phyloP scores from a whole-genome alignment of 2,888 invertebrate species.

The Cerceris rybyensis region DNA sequence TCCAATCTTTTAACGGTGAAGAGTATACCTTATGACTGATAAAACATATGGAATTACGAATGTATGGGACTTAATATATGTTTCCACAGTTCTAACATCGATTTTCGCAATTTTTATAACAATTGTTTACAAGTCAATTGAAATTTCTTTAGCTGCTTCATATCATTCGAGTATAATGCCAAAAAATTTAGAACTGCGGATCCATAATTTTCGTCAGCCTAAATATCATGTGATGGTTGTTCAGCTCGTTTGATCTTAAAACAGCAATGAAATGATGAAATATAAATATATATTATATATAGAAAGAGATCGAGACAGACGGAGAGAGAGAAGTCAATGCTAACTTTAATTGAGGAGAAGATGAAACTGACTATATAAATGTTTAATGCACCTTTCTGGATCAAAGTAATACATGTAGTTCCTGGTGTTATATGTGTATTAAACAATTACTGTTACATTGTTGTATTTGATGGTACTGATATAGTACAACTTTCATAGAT shows the following conservation, averaged over 20 bases:
- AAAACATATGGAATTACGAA: constrained; percentile 10
- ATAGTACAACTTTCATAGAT: constrained; percentile 38
- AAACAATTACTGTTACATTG: constrained; percentile 24
- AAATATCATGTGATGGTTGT: constrained; percentile 28
- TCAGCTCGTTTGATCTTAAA: constrained; percentile 26
- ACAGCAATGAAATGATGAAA: constrained; percentile 19
- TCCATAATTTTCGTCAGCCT: constrained; percentile 9
- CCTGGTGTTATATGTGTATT: constrained; percentile 30
- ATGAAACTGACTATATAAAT: constrained; percentile 4
- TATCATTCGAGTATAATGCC: background rate
- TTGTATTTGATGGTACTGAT: constrained; percentile 29
- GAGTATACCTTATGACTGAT: constrained; percentile 34
- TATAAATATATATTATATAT: background rate
- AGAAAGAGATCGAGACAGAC: too few relatives aligned
- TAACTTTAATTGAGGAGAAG: constrained; percentile 2
- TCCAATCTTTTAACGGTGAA: constrained; percentile 17
- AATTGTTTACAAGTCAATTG: background rate
- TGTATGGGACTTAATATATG: constrained; percentile 13
- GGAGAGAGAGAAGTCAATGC: background rate
- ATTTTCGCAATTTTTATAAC: background rate
- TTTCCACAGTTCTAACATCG: constrained; percentile 24
- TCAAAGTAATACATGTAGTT: constrained; percentile 29
- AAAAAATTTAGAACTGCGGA: constrained; percentile 23
- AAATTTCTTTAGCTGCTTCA: background rate
- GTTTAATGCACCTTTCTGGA: constrained; percentile 9